Conservation (phyloP, 2,888 invertebrate genomes). For the Hypercompe scribonia region DNA sequence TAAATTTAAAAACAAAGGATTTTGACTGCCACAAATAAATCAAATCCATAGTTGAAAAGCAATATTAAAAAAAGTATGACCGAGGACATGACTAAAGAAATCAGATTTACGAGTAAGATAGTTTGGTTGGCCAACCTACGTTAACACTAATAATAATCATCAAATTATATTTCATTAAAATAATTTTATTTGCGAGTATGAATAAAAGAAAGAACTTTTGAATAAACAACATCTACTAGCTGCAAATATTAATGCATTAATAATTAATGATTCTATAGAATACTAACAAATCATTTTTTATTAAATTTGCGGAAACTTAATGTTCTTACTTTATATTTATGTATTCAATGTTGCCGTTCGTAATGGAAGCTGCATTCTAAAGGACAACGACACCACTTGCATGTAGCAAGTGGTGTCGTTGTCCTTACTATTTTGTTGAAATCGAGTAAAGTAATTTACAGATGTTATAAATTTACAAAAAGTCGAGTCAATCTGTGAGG, state of each 20-base stretch:
- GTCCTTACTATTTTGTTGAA: background rate
- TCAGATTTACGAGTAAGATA: no score
- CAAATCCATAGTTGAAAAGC: background rate
- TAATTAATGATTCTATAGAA: background rate
- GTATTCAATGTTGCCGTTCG: background rate
- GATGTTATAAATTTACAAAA: background rate
- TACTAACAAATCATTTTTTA: no score
- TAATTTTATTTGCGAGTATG: background rate
- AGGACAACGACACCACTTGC: slow-evolving; percentile 14
- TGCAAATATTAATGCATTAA: background rate
- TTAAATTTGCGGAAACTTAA: background rate
- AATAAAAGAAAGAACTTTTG: background rate
- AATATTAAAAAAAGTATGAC: background rate
- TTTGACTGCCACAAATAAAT: background rate
- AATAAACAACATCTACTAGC: background rate
- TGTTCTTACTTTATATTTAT: background rate
- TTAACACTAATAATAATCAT: background rate
- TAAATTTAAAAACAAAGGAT: background rate
- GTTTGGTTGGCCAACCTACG: no score
- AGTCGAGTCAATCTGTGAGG: background rate
- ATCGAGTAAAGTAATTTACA: no score
- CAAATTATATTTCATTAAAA: background rate
- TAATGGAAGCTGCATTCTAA: background rate
- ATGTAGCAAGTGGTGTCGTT: background rate
- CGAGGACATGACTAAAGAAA: no score